These are phyloP conservation scores for Karalla daura DNA, from an alignment of 2,797 vertebrate genomes.

Conservation along the genomic window DNA sequence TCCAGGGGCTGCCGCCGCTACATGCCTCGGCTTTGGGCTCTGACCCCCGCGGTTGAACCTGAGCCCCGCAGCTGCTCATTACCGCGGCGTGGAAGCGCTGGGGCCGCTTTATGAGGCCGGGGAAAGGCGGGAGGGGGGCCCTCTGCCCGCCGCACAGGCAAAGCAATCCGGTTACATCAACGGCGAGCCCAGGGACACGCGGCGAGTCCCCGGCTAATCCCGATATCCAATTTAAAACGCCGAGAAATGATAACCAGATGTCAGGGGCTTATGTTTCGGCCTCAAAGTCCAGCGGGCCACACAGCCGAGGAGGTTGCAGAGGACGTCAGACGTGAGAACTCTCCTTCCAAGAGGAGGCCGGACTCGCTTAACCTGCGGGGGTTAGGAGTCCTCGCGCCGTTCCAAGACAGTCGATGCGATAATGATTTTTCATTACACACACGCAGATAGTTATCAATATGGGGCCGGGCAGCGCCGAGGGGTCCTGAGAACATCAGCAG, in stretches of 20 bases:
- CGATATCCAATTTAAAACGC: constrained; percentile 67
- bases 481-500: constrained; percentile 5
- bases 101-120: constrained; percentile 65
- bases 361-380: constrained; percentile 42
- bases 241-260: constrained; percentile 73
- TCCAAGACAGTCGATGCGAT: constrained; percentile 29
- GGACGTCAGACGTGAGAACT: constrained; percentile 22
- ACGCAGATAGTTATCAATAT: constrained; percentile 1
- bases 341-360: constrained; percentile 21
- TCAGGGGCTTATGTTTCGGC: constrained; percentile 56
- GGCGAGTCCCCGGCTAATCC: constrained; percentile 53
- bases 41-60: constrained; percentile 66
- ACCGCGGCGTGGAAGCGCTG: constrained; percentile 57
- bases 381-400: constrained; percentile 24
- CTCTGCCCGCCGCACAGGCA: constrained; percentile 46
- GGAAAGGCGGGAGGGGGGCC: constrained; percentile 64
- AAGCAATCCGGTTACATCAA: constrained; percentile 52
- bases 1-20: constrained; percentile 55
- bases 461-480: constrained; percentile 1
- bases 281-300: constrained; percentile 40
- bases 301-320: constrained; percentile 30
- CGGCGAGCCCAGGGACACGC: constrained; percentile 29
- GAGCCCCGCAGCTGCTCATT: constrained; percentile 74
- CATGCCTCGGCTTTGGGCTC: constrained; percentile 59
- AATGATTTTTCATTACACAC: constrained; percentile 19